These are phyloP conservation scores for Meiosimyza platycephala DNA, from an alignment of 2,888 invertebrate genomes.

Conservation along the genomic window DNA sequence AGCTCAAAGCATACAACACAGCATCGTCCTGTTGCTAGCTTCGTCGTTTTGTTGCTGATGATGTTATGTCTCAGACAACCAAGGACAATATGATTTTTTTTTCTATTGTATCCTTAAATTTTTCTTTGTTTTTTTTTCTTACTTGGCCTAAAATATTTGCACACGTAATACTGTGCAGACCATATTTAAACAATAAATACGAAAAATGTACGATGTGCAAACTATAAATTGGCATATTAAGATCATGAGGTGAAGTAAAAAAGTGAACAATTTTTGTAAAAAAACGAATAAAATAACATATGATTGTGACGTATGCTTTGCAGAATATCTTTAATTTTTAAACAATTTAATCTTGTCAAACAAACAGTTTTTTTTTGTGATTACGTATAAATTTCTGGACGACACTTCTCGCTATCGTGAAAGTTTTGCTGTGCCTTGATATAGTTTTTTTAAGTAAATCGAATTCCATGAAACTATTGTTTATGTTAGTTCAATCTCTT, in stretches of 20 bases:
- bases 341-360: too few species aligned
- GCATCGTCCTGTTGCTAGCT: slow-evolving; percentile 30
- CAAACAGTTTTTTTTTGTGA: too few species aligned
- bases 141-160: slow-evolving; percentile 34
- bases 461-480: too few species aligned
- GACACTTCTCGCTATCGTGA: too few species aligned
- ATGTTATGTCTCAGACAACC: slow-evolving; percentile 1
- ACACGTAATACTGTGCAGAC: slow-evolving; percentile 20
- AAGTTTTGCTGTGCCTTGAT: too few species aligned
- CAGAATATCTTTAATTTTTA: too few species aligned
- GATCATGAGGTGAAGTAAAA: not conserved
- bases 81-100: slow-evolving; percentile 2
- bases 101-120: not conserved
- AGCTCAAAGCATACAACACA: not conserved
- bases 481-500: too few species aligned
- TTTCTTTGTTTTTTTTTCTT: slow-evolving; percentile 28
- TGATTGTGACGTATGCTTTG: too few species aligned
- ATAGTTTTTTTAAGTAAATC: too few species aligned
- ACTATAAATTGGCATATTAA: slow-evolving; percentile 38
- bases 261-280: too few species aligned
- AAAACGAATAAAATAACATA: too few species aligned
- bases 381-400: too few species aligned
- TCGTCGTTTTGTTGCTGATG: slow-evolving; percentile 35
- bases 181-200: slow-evolving; percentile 25
- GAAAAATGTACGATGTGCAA: slow-evolving; percentile 36